A percentile compares a stretch with the other conserved stretches of the same genome.
These are phyloP conservation scores for Solenopsis fugax DNA, from an alignment of 1,140 invertebrate genomes.

Conservation along the genomic window DNA sequence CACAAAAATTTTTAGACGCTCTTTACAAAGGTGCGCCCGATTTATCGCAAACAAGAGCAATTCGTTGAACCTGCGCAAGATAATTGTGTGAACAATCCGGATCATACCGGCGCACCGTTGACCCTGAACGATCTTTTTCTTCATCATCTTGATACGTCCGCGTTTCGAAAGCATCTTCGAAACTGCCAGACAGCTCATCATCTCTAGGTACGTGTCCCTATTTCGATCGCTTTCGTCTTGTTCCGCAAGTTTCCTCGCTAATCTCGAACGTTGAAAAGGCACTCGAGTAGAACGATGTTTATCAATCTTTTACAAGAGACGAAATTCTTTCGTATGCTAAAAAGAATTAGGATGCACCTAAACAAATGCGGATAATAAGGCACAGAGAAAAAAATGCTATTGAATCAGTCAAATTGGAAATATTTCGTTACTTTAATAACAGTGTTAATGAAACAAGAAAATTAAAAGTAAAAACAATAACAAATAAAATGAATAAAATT, in stretches of 20 bases:
- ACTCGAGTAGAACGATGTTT: constrained; percentile 4
- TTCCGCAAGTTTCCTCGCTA: constrained; percentile 11
- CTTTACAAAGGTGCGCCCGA: background rate
- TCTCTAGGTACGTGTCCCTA: constrained; percentile 39
- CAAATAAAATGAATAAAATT: too few relatives aligned
- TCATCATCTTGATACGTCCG: constrained; percentile 29
- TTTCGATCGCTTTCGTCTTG: constrained; percentile 38
- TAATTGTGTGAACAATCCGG: background rate
- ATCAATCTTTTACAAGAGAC: constrained; percentile 13
- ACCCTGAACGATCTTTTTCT: constrained; percentile 26
- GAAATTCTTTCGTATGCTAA: constrained; percentile 7
- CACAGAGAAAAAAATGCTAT: too few relatives aligned
- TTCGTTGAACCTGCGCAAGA: background rate
- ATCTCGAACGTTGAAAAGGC: constrained; percentile 22
- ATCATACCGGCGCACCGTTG: background rate
- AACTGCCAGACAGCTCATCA: constrained; percentile 26
- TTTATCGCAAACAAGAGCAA: background rate
- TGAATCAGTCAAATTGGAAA: too few relatives aligned
- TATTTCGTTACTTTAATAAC: too few relatives aligned
- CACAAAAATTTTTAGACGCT: background rate
- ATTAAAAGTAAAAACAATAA: too few relatives aligned
- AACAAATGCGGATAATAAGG: background rate
- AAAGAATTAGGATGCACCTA: background rate
- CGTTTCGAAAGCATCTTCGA: constrained; percentile 29
- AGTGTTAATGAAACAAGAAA: too few relatives aligned